Base-by-base conservation (phyloP, 1,140 invertebrate species). In the Drosophila chauvacae region DNA sequence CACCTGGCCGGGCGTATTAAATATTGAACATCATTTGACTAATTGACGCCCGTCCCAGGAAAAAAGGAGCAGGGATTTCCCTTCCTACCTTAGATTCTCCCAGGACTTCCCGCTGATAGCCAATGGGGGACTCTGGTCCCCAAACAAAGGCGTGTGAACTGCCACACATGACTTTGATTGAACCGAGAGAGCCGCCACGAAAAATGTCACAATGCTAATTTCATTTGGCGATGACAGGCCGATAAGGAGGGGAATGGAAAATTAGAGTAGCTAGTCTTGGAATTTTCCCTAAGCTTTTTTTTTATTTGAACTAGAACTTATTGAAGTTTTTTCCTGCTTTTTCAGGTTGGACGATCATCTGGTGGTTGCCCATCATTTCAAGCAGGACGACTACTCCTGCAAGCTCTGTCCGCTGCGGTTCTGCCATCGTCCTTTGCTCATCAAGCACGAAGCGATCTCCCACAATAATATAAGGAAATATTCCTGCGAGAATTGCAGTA, bases 401-500 rank as follows among this genome's bases (percentile, higher is more conserved):
- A 96, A 97, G 60, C 95, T 95, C 56, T 99, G 98, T 93, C 95
- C 96, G 0, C 95, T 95, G 73, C 95, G 96, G 11, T 99, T 97
- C 93, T 95, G 96, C 66, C 97, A 96, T 94, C 95, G 96, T 18
- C 95, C 96, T 0, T 94, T 97, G 71, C 93, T 98, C 7, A 95
- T 97, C 26, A 95, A 96, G 20, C 98, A 99, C 92, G 95, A 96
- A 44, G 96, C 96, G 0, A 93, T 96, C n/a, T 94, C 95, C 10
- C 97, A 97, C 93, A 96, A 96, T 2, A 95, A 96, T 74, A 94
- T 95, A 6, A 93, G 95, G 59, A 96, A 96, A 91, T 99, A 98
- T 93, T 95, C 96, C 28, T 99, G 98, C 93, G 98, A 99, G 91
- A 98, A 98, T 92, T 99, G 98, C 92, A 95, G 96, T 74, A 98